These are phyloP conservation scores for Melinopterus prodromus DNA, from an alignment of 2,888 invertebrate genomes.

Conservation along the genomic window DNA sequence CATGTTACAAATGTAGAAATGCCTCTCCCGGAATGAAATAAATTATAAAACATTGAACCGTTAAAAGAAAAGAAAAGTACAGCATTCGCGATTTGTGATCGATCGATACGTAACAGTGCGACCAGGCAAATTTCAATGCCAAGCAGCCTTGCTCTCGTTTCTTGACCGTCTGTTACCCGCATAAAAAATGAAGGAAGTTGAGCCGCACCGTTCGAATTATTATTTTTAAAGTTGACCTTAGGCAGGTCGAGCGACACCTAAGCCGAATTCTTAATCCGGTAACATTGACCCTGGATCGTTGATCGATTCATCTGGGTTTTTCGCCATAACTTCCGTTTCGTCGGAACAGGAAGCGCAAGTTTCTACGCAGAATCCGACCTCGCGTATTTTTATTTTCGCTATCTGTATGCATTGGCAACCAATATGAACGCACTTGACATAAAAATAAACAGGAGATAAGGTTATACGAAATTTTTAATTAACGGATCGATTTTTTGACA, in stretches of 20 bases:
- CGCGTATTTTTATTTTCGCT: neutral
- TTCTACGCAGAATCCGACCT: neutral
- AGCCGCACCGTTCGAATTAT: neutral
- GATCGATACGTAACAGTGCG: neutral
- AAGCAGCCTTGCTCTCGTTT: neutral
- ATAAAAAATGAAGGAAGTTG: neutral
- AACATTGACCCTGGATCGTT: neutral
- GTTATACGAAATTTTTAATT: neutral
- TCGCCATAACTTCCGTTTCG: neutral
- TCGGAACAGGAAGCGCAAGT: neutral
- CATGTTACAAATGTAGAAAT: no score
- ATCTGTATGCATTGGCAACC: no score
- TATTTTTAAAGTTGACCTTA: neutral
- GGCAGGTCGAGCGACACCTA: neutral
- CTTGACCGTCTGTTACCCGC: neutral
- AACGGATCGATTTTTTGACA: neutral
- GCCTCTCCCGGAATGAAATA: neutral
- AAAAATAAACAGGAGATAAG: neutral
- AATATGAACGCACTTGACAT: conserved; percentile 4
- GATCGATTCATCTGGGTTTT: neutral
- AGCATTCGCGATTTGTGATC: neutral
- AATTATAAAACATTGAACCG: neutral
- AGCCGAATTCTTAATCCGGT: neutral
- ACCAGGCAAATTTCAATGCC: neutral
- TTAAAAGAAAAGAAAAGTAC: neutral